These are phyloP conservation scores for Sarcophaga subvicina DNA, from an alignment of 2,888 invertebrate genomes.

Conservation along the genomic window DNA sequence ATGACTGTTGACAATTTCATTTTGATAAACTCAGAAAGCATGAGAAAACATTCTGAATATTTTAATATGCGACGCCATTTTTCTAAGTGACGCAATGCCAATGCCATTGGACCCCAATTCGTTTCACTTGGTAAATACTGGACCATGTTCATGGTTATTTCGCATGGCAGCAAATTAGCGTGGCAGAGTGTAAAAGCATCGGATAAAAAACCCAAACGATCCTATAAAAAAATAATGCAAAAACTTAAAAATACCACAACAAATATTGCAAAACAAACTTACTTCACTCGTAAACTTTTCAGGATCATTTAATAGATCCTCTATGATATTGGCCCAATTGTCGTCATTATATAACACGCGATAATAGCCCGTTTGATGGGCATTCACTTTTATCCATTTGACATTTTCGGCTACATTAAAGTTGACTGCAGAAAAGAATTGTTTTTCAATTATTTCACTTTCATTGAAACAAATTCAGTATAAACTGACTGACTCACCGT, in stretches of 20 bases:
- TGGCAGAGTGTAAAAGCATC: slow-evolving; percentile 82
- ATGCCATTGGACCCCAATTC: slow-evolving; percentile 80
- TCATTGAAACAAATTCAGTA: no score
- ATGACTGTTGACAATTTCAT: slow-evolving; percentile 79
- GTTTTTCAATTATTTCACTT: background rate
- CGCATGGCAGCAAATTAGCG: slow-evolving; percentile 81
- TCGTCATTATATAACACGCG: slow-evolving; percentile 81
- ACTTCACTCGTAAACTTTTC: slow-evolving; percentile 79
- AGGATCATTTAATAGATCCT: slow-evolving; percentile 78
- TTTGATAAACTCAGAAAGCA: slow-evolving; percentile 81
- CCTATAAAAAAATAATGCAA: slow-evolving; percentile 71
- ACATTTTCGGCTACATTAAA: slow-evolving; percentile 80
- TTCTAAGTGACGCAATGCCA: slow-evolving; percentile 80
- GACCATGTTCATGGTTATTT: slow-evolving; percentile 81
- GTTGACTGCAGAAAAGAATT: slow-evolving; percentile 73
- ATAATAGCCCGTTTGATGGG: slow-evolving; percentile 81
- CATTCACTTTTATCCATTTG: slow-evolving; percentile 82
- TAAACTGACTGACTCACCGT: slow-evolving; percentile 73
- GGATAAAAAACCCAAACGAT: slow-evolving; percentile 81
- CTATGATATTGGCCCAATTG: slow-evolving; percentile 80
- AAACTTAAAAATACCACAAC: background rate
- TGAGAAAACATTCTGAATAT: slow-evolving; percentile 81
- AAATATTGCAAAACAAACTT: slow-evolving; percentile 13
- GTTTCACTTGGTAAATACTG: slow-evolving; percentile 81
- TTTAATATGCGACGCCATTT: slow-evolving; percentile 82